Evolutionary conservation across 2,113 vertebrate genomes (phyloP), one percentile per base, ranked within the genome.

Genomic region (Megaceryle maxima): DNA sequence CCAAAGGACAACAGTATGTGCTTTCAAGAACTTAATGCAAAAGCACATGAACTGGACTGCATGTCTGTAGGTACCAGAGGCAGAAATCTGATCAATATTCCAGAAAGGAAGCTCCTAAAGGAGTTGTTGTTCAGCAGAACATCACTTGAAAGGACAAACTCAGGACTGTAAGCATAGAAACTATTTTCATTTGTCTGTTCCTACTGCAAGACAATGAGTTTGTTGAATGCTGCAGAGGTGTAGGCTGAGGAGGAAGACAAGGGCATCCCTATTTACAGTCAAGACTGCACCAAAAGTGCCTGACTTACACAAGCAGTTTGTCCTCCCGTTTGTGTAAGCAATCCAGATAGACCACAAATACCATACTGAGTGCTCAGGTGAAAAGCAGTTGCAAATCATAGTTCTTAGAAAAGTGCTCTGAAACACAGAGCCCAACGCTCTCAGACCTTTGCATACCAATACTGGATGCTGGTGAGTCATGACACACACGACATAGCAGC

Each of bases 301-400:
- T 77, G 68, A 74, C 41, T 95, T 83, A 92, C 73, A 75, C 76
- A 92, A 88, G 64, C 31, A 67, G 39, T 83, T 95, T 81, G n/a
- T 81, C 73, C 64, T 83, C 55, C 85, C 86, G 73, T 78, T 89
- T 91, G 76, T 90, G 83, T 44, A 95, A 95, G n/a, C 83, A 88
- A 77, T 80, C 68, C 73, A 74, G 63, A 55, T 59, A 92, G 72
- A 92, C 76, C 83, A 83, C 86, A 88, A 83, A 78, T 81, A 87
- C 46, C 16, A n/a, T 57, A 24, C 44, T 13, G 21, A 83, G 72
- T 55, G 64, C 72, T 94, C 68, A 93, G 91, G 86, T 96, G 68
- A 97, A 94, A 95, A 86, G 68, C 2, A 4, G 56, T 83, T 86
- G 68, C 92, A 94, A 93, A 88, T 75, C 78, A 75, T 51, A 59